Evolutionary conservation across 1,140 invertebrate species (phyloP).

Genomic region (Lycorma delicatula): DNA sequence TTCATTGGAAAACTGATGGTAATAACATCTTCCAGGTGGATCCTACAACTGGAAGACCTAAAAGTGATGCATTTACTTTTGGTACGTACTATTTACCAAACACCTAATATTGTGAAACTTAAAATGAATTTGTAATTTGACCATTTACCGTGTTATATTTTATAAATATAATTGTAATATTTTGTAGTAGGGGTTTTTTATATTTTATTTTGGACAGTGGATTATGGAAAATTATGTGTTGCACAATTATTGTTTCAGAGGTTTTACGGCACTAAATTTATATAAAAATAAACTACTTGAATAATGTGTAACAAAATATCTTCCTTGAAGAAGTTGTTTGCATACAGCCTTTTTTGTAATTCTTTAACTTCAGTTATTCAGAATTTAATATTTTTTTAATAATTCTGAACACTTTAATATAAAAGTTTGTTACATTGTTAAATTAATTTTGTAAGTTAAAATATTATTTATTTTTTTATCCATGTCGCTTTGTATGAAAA

Average conservation of each 20-base stretch:
- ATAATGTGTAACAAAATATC: no score
- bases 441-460: no score
- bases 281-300: no score
- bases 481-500: no score
- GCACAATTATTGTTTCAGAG: background rate
- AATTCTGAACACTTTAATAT: no score
- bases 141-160: background rate
- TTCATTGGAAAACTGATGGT: slow-evolving; percentile 51
- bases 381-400: no score
- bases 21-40: slow-evolving; percentile 51
- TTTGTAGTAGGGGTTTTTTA: background rate
- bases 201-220: background rate
- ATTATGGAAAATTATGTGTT: background rate
- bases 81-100: slow-evolving; percentile 37
- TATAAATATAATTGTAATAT: background rate
- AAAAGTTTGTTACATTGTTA: no score
- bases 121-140: background rate
- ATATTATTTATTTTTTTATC: no score
- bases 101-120: background rate
- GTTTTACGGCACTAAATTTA: no score
- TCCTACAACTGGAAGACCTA: slow-evolving; percentile 34
- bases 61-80: slow-evolving; percentile 40
- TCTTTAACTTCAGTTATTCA: no score
- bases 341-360: no score
- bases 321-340: no score